phyloP scores from a whole-genome alignment of 2,797 vertebrate species.

The Neosilurus mollespiculum region DNA sequence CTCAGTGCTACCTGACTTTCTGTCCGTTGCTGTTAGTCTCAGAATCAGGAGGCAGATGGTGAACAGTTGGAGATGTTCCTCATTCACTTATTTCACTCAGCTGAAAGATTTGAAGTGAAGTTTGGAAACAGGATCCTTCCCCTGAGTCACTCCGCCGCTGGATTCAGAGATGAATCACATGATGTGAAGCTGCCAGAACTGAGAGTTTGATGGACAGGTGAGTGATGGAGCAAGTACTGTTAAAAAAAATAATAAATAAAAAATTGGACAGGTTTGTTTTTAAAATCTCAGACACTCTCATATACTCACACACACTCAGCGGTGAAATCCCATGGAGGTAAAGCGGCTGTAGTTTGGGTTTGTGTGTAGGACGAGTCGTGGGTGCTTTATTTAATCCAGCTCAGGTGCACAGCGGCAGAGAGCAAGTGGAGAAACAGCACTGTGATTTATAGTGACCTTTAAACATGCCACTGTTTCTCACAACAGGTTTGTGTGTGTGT shows the following conservation, averaged over 20 bases:
- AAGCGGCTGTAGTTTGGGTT: background rate
- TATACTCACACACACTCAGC: no score
- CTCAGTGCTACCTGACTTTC: background rate
- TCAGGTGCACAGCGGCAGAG: constrained; percentile 40
- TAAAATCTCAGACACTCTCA: background rate
- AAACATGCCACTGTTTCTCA: constrained; percentile 61
- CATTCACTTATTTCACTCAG: background rate
- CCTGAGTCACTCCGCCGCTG: background rate
- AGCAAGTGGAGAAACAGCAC: constrained; percentile 38
- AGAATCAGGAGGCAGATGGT: constrained; percentile 12
- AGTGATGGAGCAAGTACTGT: no score
- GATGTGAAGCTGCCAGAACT: background rate
- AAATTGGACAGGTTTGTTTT: background rate
- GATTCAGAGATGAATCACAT: background rate
- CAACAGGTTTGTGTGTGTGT: constrained; percentile 57
- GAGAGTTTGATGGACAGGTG: background rate
- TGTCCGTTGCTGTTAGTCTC: background rate
- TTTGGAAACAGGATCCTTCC: constrained; percentile 4
- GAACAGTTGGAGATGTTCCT: constrained; percentile 25
- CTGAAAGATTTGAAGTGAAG: constrained; percentile 8
- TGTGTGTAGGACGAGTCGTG: constrained; percentile 40
- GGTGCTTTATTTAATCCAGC: constrained; percentile 58
- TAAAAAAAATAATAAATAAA: background rate
- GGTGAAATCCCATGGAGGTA: no score
- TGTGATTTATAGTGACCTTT: constrained; percentile 74